These are phyloP conservation scores for Beris morrisii DNA, from an alignment of 2,888 invertebrate species.

Conservation along the genomic window DNA sequence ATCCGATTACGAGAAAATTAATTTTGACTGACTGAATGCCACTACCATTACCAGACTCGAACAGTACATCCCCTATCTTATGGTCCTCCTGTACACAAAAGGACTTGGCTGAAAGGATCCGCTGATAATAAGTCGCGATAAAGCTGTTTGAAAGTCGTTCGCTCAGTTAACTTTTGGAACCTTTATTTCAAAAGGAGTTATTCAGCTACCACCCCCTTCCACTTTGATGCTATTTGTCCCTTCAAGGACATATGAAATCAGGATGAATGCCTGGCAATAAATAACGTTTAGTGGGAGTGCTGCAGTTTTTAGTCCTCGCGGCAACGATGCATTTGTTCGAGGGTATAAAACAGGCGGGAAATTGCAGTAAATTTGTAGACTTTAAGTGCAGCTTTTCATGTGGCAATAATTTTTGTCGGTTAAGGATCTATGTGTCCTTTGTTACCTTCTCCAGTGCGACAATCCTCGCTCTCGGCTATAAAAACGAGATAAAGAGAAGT, in stretches of 20 bases:
- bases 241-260: conserved; percentile 16
- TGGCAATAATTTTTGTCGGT: conserved; percentile 24
- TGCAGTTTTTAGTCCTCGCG: neutral
- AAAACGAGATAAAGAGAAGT: conserved; percentile 24
- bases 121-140: no score
- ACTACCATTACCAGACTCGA: no score
- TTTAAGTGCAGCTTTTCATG: conserved; percentile 30
- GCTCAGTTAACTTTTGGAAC: no score
- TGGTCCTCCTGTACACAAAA: no score
- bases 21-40: no score
- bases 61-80: no score
- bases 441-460: conserved; percentile 7
- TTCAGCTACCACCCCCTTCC: no score
- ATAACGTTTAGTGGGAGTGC: neutral
- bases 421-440: conserved; percentile 16
- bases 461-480: conserved; percentile 16
- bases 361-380: conserved; percentile 27
- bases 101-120: no score
- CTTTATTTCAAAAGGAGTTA: no score
- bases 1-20: no score
- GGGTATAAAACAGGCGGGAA: conserved; percentile 12
- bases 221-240: no score
- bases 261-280: conserved; percentile 6
- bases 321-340: neutral
- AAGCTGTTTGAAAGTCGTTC: no score